phyloP scores from a whole-genome alignment of 2,888 invertebrate genomes.

The Steinernema carpocapsae region DNA sequence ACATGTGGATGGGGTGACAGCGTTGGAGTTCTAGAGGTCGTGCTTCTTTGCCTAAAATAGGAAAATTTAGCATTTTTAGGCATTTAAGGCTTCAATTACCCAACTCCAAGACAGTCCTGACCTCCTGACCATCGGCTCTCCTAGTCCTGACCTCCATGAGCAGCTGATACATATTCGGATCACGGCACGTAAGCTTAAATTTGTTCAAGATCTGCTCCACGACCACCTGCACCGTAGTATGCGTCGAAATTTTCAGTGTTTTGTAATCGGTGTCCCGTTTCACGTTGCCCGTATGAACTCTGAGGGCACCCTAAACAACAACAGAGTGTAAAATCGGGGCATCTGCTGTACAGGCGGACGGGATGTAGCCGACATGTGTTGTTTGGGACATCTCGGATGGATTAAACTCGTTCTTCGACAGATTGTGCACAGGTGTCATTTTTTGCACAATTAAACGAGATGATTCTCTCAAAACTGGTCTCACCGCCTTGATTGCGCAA shows the following conservation, averaged over 20 bases:
- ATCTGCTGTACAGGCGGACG: background rate
- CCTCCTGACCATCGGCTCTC: constrained; percentile 38
- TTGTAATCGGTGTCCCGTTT: constrained; percentile 94
- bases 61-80: background rate
- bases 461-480: too few relatives aligned
- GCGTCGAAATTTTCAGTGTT: constrained; percentile 86
- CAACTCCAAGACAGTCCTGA: constrained; percentile 48
- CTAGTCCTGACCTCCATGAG: constrained; percentile 76
- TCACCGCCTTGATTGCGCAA: too few relatives aligned
- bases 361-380: constrained; percentile 25
- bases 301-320: constrained; percentile 83
- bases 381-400: background rate
- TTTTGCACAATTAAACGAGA: too few relatives aligned
- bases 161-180: constrained; percentile 88
- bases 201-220: constrained; percentile 84
- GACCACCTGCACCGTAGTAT: constrained; percentile 82
- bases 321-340: constrained; percentile 10
- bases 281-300: constrained; percentile 86
- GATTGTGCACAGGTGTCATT: too few relatives aligned
- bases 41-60: constrained; percentile 80
- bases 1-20: constrained; percentile 91
- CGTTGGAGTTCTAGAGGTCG: constrained; percentile 88
- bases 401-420: too few relatives aligned
- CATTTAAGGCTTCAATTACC: constrained; percentile 36
- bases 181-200: constrained; percentile 73